These are phyloP conservation scores for Endotricha flammealis DNA, from an alignment of 2,888 invertebrate genomes.

Conservation along the genomic window DNA sequence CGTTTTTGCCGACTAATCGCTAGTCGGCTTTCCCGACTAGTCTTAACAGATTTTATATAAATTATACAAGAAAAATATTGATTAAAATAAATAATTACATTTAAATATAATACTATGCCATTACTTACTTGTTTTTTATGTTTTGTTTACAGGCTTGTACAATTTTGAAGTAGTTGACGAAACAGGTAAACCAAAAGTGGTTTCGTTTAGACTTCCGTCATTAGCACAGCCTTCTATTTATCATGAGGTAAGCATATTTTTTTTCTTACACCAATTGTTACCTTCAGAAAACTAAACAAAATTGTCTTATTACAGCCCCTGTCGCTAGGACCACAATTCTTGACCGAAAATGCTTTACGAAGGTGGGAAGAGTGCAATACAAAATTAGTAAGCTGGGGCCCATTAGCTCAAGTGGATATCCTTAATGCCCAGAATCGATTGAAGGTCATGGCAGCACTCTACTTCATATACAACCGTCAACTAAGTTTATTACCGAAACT, in stretches of 20 bases:
- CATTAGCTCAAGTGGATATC: conserved; percentile 91
- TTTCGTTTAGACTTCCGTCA: conserved; percentile 93
- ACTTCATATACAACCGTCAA: conserved; percentile 93
- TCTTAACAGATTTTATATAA: too few species aligned
- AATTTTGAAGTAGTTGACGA: conserved; percentile 94
- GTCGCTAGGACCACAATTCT: conserved; percentile 85
- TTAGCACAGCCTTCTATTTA: conserved; percentile 94
- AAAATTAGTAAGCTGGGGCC: conserved; percentile 93
- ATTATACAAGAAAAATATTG: too few species aligned
- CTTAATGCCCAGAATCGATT: conserved; percentile 95
- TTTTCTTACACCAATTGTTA: too few species aligned
- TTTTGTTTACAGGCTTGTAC: conserved; percentile 80
- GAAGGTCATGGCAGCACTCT: conserved; percentile 91
- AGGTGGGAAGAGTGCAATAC: conserved; percentile 94
- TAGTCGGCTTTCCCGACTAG: too few species aligned
- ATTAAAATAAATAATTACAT: too few species aligned
- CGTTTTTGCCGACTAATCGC: too few species aligned
- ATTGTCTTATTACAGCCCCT: conserved; percentile 77
- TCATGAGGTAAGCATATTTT: conserved; percentile 83
- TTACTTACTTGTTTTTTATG: too few species aligned
- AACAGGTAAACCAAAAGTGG: conserved; percentile 88
- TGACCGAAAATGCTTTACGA: conserved; percentile 90
- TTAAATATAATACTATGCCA: too few species aligned
- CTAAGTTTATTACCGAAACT: conserved; percentile 88
- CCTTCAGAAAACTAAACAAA: background rate